These are phyloP conservation scores for Anolis carolinensis DNA, from an alignment of 2,113 vertebrate species.

Conservation along the genomic window DNA sequence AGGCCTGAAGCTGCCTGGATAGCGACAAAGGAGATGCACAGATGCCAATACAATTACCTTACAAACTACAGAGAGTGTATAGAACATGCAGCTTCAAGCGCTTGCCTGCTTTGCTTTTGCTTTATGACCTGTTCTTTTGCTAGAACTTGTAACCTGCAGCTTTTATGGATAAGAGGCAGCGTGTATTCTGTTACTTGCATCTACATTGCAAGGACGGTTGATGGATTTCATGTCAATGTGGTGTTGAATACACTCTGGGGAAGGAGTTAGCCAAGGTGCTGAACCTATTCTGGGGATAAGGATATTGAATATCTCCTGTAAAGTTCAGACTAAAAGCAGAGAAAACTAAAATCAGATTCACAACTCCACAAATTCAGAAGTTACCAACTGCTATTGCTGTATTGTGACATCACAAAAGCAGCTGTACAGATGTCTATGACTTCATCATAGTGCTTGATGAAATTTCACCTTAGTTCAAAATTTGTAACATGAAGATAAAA, in stretches of 20 bases:
- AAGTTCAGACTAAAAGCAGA: too few relatives aligned
- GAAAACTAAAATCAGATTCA: too few relatives aligned
- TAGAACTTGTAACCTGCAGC: not conserved
- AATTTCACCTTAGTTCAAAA: not conserved
- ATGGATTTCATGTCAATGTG: too few relatives aligned
- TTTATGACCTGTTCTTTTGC: not conserved
- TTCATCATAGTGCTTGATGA: not conserved
- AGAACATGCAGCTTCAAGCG: slow-evolving; percentile 5
- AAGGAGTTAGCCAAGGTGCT: too few relatives aligned
- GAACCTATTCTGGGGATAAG: too few relatives aligned
- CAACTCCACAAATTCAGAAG: too few relatives aligned
- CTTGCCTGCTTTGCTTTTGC: slow-evolving; percentile 35
- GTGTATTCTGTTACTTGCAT: slow-evolving; percentile 9
- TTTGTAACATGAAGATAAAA: not conserved
- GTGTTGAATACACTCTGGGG: too few relatives aligned
- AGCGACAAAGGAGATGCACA: slow-evolving; percentile 21
- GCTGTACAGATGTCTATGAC: not conserved
- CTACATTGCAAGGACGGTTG: not conserved
- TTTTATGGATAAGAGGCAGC: not conserved
- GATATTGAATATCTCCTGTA: too few relatives aligned
- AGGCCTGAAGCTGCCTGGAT: slow-evolving; percentile 2
- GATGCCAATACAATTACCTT: not conserved
- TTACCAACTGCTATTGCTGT: not conserved
- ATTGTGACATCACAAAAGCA: not conserved
- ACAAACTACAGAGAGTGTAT: slow-evolving; percentile 45